A percentile compares a stretch with the other conserved stretches of the same genome.
Conservation (phyloP, 1,140 invertebrate species). For the Sogatella furcifera region DNA sequence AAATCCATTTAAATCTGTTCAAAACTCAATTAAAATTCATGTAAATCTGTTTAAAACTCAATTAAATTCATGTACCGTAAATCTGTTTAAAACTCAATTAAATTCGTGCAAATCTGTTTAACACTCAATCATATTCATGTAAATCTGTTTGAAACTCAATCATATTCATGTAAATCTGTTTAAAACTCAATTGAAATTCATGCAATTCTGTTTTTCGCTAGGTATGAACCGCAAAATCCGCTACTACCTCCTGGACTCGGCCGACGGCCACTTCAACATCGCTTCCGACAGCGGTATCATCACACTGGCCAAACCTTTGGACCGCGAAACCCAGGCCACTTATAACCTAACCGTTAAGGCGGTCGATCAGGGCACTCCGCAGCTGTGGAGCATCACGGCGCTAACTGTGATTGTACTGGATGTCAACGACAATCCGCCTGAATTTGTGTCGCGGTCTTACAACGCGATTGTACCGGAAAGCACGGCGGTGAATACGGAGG, state of each 20-base stretch:
- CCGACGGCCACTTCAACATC: slow-evolving; percentile 54
- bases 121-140: too few species aligned
- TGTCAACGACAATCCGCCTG: slow-evolving; percentile 90
- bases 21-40: too few species aligned
- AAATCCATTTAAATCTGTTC: too few species aligned
- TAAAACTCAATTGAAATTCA: too few species aligned
- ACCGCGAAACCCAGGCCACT: slow-evolving; percentile 72
- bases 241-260: slow-evolving; percentile 66
- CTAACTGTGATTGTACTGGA: slow-evolving; percentile 59
- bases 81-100: too few species aligned
- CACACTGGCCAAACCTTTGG: slow-evolving; percentile 66
- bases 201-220: background rate
- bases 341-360: slow-evolving; percentile 80
- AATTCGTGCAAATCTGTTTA: too few species aligned
- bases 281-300: slow-evolving; percentile 70
- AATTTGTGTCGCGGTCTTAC: slow-evolving; percentile 62
- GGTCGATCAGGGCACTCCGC: slow-evolving; percentile 62
- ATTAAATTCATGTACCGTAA: too few species aligned
- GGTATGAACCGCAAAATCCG: slow-evolving; percentile 62
- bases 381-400: slow-evolving; percentile 42
- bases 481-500: slow-evolving; percentile 57
- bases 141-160: too few species aligned
- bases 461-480: slow-evolving; percentile 62
- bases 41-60: too few species aligned
- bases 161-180: too few species aligned